Percentiles rank a stretch among this genome's conserved stretches.
phyloP scores from a whole-genome alignment of 1,140 invertebrate genomes.

The Hirudo medicinalis region DNA sequence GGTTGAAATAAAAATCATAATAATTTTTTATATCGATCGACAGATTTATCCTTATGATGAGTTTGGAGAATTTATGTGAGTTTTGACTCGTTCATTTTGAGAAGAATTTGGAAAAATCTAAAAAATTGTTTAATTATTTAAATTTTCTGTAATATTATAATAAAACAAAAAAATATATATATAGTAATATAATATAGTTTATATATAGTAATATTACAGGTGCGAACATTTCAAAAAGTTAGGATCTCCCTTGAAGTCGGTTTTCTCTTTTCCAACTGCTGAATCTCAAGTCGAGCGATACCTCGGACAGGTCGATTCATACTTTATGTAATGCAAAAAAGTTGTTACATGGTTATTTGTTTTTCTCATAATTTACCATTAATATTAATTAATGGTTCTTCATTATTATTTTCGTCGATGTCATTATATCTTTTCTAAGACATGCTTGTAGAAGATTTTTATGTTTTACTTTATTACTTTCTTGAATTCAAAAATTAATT shows the following conservation, averaged over 20 bases:
- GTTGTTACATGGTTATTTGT: background rate
- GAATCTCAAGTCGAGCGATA: constrained; percentile 40
- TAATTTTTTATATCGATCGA: constrained; percentile 20
- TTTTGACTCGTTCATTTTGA: constrained; percentile 9
- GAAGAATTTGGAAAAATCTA: background rate
- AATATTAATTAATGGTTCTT: background rate
- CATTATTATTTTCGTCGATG: background rate
- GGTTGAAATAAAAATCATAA: background rate
- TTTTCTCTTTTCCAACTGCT: constrained; percentile 36
- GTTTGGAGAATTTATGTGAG: constrained; percentile 45
- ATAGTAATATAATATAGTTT: too few species aligned
- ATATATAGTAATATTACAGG: too few species aligned
- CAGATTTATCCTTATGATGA: constrained; percentile 42
- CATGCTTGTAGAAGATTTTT: background rate
- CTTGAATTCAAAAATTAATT: background rate
- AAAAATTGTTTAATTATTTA: background rate
- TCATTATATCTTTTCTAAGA: background rate
- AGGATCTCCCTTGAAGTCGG: constrained; percentile 42
- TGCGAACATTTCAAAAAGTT: constrained; percentile 43
- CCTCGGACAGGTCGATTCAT: constrained; percentile 32
- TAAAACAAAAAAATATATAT: too few species aligned
- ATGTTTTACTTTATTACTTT: background rate
- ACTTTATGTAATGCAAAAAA: too few species aligned
- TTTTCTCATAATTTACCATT: background rate
- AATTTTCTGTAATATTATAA: constrained; percentile 2